phyloP scores from a whole-genome alignment of 1,140 invertebrate genomes.

The Platorchestia sp. region DNA sequence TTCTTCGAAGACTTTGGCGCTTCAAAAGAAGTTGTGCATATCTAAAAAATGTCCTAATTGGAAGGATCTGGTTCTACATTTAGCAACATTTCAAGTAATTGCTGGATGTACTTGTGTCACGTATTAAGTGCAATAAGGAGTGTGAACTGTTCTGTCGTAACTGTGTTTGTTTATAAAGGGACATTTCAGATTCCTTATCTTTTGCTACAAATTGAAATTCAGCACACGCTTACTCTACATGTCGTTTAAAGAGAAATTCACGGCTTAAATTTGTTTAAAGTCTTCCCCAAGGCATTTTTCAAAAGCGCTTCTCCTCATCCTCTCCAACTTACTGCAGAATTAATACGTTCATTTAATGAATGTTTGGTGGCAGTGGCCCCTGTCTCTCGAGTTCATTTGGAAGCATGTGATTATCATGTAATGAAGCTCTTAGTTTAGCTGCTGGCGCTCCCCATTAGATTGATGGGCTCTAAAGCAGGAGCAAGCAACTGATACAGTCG shows the following conservation, averaged over 20 bases:
- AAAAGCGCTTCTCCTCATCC: not conserved
- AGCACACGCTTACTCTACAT: not conserved
- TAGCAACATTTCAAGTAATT: not conserved
- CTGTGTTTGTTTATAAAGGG: not conserved
- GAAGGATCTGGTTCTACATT: not conserved
- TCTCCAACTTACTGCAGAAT: conserved; percentile 1
- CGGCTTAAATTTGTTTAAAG: not conserved
- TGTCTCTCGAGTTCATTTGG: conserved; percentile 23
- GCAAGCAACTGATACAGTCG: conserved; percentile 34
- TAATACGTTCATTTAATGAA: conserved; percentile 30
- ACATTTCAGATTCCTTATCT: not conserved
- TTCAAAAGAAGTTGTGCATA: not conserved
- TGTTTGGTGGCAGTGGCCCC: not conserved
- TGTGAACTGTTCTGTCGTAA: not conserved
- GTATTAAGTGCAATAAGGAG: not conserved
- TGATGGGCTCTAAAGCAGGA: conserved; percentile 50
- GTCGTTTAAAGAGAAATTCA: not conserved
- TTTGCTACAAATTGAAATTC: not conserved
- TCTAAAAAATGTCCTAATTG: not conserved
- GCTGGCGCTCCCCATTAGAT: conserved; percentile 27
- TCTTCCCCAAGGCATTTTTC: not conserved
- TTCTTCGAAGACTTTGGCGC: not conserved
- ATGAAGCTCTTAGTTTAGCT: conserved; percentile 44
- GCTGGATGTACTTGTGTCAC: no score
- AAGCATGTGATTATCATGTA: conserved; percentile 49